Percentiles rank a stretch among this genome's conserved stretches.
Evolutionary conservation across 2,113 vertebrate species (phyloP).

Genomic region (Planiliza haematocheilus): DNA sequence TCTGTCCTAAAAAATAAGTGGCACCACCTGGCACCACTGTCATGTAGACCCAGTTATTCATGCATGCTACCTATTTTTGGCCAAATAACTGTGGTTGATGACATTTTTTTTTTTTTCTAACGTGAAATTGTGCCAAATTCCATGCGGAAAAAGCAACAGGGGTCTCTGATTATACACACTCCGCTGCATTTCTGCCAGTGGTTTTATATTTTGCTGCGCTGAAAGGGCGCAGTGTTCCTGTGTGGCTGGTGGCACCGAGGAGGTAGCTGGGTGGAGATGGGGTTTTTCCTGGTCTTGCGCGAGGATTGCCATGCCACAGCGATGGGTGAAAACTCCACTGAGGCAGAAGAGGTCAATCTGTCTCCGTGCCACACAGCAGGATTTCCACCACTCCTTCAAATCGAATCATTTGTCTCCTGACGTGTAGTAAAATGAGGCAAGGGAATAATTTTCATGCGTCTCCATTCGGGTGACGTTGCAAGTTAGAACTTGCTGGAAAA

Average conservation of each 20-base stretch:
- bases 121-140: conserved; percentile 63
- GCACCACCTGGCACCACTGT: conserved; percentile 70
- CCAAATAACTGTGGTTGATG: conserved; percentile 69
- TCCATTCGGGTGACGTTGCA: conserved; percentile 26
- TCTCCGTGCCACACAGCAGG: conserved; percentile 67
- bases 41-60: conserved; percentile 62
- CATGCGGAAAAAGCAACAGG: conserved; percentile 65
- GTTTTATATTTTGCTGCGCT: conserved; percentile 71
- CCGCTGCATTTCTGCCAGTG: conserved; percentile 62
- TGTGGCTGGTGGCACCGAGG: conserved; percentile 69
- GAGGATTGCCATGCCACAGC: conserved; percentile 59
- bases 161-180: conserved; percentile 60
- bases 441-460: not conserved
- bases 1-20: conserved; percentile 57
- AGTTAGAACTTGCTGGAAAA: not conserved
- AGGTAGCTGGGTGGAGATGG: conserved; percentile 78
- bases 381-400: conserved; percentile 56
- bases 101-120: conserved; percentile 57
- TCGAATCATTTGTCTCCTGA: conserved; percentile 44
- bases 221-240: conserved; percentile 69
- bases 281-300: conserved; percentile 71
- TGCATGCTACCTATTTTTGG: conserved; percentile 64
- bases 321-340: conserved; percentile 36
- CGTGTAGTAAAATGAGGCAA: conserved; percentile 3
- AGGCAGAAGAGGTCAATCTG: conserved; percentile 67